Base-by-base conservation (phyloP, 2,888 invertebrate species). In the Lasius fuliginosus region DNA sequence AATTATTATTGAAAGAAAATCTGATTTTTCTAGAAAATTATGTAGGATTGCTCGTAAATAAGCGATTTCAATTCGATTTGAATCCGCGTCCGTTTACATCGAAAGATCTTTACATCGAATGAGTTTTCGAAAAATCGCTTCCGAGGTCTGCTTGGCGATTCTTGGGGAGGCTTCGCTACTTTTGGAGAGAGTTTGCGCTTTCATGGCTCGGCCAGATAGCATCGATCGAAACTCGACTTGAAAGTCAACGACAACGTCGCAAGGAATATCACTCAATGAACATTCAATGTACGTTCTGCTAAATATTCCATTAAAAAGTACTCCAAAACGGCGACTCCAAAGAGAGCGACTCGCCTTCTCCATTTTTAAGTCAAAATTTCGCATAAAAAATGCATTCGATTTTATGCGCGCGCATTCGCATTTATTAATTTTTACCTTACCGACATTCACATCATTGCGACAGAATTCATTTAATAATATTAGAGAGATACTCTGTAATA, bases 171-270 rank as follows among this genome's bases (percentile, higher is more conserved):
- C 69, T 58, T 77, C 53, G 36, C 60, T 62, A 77, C 69, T 83
- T 83, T 77, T 53, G 30, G 69, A 62, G 68, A 68, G 77, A 77
- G 67, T 77, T 77, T 68, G 69, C 69, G 68, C 69, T 82, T 75
- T 77, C 77, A 62, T 46, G 69, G 56, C 27, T 79, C 62, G 46
- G n/a, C 68, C 69, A 77, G 68, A 75, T 76, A 76, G 67, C 69
- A 83, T 83, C 77, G 69, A 83, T 77, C 62, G 77, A 69, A 60
- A 77, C 58, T 77, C 69, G 60, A 77, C 60, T 76, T 49, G 69
- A 77, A 77, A 83, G 77, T 83, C 74, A 68, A 75, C 76, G 56
- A 40, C 56, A 68, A 46, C 76, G 60, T 60, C 58, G 33, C n/a
- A 8, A 76, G 27, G 40, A 75, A 67, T 60, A 60, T 83, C 58